These are phyloP conservation scores for Apostichopus leukothele DNA, from an alignment of 53 echinoderm and acorn worm genomes.

Conservation along the genomic window DNA sequence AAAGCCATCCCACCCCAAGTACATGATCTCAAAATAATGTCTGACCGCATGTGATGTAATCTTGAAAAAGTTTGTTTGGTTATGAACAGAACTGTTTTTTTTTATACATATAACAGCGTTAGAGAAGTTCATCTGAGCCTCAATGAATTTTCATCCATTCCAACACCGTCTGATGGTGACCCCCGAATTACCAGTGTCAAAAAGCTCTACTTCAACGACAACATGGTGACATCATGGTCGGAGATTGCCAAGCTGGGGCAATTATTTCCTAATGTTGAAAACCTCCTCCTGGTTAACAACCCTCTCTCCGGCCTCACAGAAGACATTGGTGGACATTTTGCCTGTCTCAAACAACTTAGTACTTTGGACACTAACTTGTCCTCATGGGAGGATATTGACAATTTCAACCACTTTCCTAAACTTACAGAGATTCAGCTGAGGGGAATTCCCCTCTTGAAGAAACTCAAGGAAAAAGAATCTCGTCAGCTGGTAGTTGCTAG, in stretches of 20 bases:
- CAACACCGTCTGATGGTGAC: background rate
- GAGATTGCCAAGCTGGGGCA: conserved; percentile 68
- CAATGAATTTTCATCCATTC: conserved; percentile 60
- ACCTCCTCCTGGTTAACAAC: conserved; percentile 71
- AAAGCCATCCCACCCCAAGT: too few relatives aligned
- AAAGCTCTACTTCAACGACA: conserved; percentile 88
- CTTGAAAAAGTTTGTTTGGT: too few relatives aligned
- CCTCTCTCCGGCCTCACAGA: conserved; percentile 54
- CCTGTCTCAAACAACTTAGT: conserved; percentile 59
- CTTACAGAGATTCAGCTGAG: conserved; percentile 66
- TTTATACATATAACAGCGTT: conserved; percentile 46
- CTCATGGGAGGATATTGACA: conserved; percentile 85
- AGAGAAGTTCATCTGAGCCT: conserved; percentile 86
- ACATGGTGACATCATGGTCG: conserved; percentile 63
- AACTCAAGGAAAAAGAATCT: conserved; percentile 35
- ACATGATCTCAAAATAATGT: too few relatives aligned
- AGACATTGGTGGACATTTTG: conserved; percentile 56
- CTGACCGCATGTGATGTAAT: too few relatives aligned
- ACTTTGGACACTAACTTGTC: conserved; percentile 65
- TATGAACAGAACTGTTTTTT: too few relatives aligned
- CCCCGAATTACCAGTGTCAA: conserved; percentile 49
- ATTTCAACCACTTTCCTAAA: conserved; percentile 63
- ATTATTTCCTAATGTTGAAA: conserved; percentile 69
- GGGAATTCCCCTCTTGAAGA: conserved; percentile 66
- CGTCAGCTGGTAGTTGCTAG: conserved; percentile 72